Evolutionary conservation across 2,888 invertebrate genomes (phyloP), one percentile per base, ranked within the genome.

Genomic region (Lordiphosa andalusiaca): DNA sequence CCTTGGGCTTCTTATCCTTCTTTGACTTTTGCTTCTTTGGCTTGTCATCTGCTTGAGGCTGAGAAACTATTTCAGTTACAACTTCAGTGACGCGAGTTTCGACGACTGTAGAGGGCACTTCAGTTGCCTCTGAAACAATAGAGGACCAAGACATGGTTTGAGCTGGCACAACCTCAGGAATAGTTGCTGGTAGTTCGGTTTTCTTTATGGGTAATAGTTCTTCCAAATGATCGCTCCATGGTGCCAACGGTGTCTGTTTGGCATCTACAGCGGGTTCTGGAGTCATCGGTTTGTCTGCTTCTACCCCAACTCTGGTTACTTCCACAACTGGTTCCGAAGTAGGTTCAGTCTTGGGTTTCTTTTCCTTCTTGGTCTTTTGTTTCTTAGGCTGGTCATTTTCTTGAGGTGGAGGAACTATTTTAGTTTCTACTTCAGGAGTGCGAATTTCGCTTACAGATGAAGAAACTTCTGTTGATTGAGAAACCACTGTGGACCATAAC

Each of bases 81-180:
- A 16, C 16, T 19, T 19, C 39, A 5, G 39, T 19, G 0, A 39
- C 10, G 10, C 9, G 16, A 25, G 6, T 25, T 39, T 44, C 25
- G 6, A 25, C 6, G 2, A 6, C 25, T 25, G 7, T 36, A 37
- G 55, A 21, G 10, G 40, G 25, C 6, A 2, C 6, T 25, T 25
- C 25, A 25, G 25, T 25, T 39, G 53, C 42, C 42, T 61, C 57
- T 3, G 60, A 68, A 23, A 69, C 69, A 35, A 69, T 54, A 2
- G 65, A 57, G 9, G 69, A 69, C 69, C 69, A 69, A 2, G 69
- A 19, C 12, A 38, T 42, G 6, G 48, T 19, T 36, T 51, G 53
- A 16, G 44, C 35, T 19, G 19, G 16, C 16, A 16, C 16, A 16
- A 16, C 16, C 16, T 16, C 16, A 6, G 35, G 35, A 36, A 36